A percentile compares a stretch with the other conserved stretches of the same genome.
Evolutionary conservation across 2,888 invertebrate genomes (phyloP).

Genomic region (Linyphia triangularis): DNA sequence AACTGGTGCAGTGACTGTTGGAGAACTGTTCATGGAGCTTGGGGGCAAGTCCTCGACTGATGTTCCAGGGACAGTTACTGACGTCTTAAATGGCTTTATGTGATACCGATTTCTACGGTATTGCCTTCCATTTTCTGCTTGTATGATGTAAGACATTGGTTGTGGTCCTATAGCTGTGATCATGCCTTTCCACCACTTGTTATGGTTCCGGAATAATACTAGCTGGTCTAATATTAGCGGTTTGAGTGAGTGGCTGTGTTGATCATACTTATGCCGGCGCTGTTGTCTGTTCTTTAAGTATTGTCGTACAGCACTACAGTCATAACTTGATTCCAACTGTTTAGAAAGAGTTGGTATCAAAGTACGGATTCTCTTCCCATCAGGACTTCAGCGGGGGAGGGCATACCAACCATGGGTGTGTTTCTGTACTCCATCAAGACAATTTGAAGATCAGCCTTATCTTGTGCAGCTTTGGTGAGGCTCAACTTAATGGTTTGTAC

Average conservation of each 20-base stretch:
- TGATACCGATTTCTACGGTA: constrained; percentile 10
- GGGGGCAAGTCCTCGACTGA: background rate
- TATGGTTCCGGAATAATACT: background rate
- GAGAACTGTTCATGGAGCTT: background rate
- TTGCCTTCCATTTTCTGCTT: background rate
- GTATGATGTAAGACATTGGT: constrained; percentile 5
- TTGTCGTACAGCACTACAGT: background rate
- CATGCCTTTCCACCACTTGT: background rate
- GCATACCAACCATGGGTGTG: constrained; percentile 1
- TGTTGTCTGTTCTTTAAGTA: background rate
- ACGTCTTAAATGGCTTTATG: background rate
- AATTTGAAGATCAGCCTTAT: constrained; percentile 8
- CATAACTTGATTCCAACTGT: background rate
- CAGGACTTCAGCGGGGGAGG: constrained; percentile 20
- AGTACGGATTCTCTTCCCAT: constrained; percentile 12
- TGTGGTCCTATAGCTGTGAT: constrained; percentile 7
- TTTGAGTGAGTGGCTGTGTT: background rate
- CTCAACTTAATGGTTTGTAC: constrained; percentile 15
- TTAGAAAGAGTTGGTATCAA: background rate
- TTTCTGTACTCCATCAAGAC: constrained; percentile 42
- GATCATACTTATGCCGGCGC: background rate
- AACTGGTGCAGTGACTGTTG: background rate
- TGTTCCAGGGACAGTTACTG: background rate
- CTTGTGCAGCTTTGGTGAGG: constrained; percentile 39
- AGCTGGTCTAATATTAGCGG: no score